Percentiles rank a stretch among this genome's conserved stretches.
These are phyloP conservation scores for Apamea epomidion DNA, from an alignment of 2,888 invertebrate species.

Conservation along the genomic window DNA sequence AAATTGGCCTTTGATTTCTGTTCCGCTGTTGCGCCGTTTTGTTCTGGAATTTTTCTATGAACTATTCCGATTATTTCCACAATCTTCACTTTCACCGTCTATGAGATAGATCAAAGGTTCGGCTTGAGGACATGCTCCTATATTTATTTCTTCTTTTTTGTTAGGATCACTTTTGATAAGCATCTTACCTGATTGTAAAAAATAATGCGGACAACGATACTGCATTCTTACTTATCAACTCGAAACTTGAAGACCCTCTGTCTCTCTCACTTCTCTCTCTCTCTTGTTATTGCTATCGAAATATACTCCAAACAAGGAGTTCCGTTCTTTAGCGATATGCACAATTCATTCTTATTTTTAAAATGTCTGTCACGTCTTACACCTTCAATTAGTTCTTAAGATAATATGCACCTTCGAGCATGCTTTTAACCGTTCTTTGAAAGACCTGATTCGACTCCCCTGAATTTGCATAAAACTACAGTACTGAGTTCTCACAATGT, in stretches of 20 bases:
- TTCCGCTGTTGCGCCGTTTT: neutral
- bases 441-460: constrained; percentile 19
- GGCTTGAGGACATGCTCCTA: neutral
- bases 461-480: constrained; percentile 54
- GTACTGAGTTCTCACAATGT: constrained; percentile 1
- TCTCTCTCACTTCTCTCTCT: neutral
- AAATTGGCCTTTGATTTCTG: constrained; percentile 33
- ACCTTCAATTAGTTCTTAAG: constrained; percentile 6
- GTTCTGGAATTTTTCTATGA: neutral
- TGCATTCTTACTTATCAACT: neutral
- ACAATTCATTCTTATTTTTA: neutral
- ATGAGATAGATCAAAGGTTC: neutral
- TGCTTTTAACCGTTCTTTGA: constrained; percentile 10
- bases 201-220: neutral
- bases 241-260: neutral
- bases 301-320: neutral
- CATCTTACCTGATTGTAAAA: neutral
- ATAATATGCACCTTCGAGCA: constrained; percentile 21
- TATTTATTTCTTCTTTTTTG: neutral
- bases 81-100: neutral
- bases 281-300: neutral
- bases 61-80: neutral
- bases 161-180: neutral
- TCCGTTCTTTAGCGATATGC: neutral
- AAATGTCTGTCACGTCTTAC: neutral